Evolutionary conservation across 2,888 invertebrate species (phyloP).

Genomic region (Drosophila testacea): DNA sequence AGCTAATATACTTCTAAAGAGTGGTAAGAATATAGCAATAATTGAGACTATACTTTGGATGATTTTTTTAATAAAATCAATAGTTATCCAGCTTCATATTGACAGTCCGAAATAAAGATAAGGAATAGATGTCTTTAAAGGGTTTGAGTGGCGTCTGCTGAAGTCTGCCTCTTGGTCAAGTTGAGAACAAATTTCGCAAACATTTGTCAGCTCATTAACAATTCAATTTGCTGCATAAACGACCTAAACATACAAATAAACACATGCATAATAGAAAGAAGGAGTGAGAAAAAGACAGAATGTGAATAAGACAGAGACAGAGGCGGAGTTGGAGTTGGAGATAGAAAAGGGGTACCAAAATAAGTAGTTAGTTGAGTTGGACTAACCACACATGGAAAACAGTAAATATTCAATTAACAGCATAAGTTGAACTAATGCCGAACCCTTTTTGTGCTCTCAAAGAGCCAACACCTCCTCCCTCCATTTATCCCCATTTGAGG

Average conservation of each 20-base stretch:
- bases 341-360: constrained; percentile 14
- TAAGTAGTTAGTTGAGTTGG: constrained; percentile 45
- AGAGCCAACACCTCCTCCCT: not conserved
- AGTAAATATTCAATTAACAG: constrained; percentile 76
- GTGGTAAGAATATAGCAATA: too few relatives aligned
- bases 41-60: too few relatives aligned
- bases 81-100: not conserved
- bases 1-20: too few relatives aligned
- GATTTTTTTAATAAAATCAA: too few relatives aligned
- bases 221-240: constrained; percentile 77
- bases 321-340: not conserved
- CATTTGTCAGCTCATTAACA: constrained; percentile 79
- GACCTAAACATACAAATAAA: constrained; percentile 73
- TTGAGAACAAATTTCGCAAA: constrained; percentile 67
- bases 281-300: not conserved
- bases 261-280: not conserved
- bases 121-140: not conserved
- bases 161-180: constrained; percentile 15
- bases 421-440: constrained; percentile 54
- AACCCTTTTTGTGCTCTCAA: constrained; percentile 51
- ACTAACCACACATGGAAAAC: constrained; percentile 44
- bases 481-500: not conserved
- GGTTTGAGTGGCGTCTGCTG: not conserved
- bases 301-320: not conserved
- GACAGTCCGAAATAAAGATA: not conserved